phyloP scores from a whole-genome alignment of 2,888 invertebrate species.

The Synergus japonicus region DNA sequence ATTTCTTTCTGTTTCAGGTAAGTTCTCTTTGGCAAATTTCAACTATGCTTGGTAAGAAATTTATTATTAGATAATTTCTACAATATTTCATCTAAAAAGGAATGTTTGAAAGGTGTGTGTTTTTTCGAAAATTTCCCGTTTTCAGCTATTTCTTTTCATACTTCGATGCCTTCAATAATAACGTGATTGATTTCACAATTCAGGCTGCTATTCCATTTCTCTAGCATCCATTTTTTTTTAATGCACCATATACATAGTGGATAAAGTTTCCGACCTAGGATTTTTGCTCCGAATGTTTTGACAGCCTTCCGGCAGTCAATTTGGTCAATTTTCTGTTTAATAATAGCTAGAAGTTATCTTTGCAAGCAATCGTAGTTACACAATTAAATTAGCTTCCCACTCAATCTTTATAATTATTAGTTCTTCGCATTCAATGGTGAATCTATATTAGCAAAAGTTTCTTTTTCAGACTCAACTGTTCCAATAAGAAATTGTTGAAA shows the following conservation, averaged over 20 bases:
- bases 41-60: not conserved
- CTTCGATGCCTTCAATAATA: constrained; percentile 45
- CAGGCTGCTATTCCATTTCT: constrained; percentile 41
- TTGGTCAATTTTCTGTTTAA: constrained; percentile 27
- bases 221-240: constrained; percentile 49
- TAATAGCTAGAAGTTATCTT: constrained; percentile 13
- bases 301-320: constrained; percentile 32
- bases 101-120: not conserved
- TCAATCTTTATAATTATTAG: constrained; percentile 16
- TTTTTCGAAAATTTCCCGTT: not conserved
- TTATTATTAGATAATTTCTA: not conserved
- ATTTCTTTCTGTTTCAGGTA: constrained; percentile 18
- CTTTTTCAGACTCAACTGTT: not conserved
- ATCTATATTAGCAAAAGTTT: constrained; percentile 22
- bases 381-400: constrained; percentile 31
- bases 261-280: constrained; percentile 45
- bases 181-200: constrained; percentile 47
- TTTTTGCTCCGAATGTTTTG: constrained; percentile 25
- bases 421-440: not conserved
- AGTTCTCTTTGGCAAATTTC: constrained; percentile 2
- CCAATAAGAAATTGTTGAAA: constrained; percentile 19
- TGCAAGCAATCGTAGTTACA: constrained; percentile 30
- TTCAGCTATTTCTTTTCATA: constrained; percentile 17
- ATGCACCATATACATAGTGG: constrained; percentile 40
- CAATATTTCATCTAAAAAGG: too few relatives aligned